Base-by-base conservation (phyloP, 2,888 invertebrate genomes). In the Therioaphis trifolii region DNA sequence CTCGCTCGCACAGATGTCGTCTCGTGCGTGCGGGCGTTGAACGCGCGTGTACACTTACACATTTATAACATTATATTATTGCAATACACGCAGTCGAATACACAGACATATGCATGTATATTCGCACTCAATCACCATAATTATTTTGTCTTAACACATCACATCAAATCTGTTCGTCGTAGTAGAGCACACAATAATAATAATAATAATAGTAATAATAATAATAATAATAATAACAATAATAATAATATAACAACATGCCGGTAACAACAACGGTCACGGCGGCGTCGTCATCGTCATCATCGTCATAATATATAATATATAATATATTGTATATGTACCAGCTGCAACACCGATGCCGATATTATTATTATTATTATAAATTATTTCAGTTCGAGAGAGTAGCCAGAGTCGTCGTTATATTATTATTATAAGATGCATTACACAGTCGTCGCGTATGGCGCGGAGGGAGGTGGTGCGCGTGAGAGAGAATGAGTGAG, bases 401-500 rank as follows among this genome's bases (percentile, higher is more conserved):
- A 55, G 21, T 9, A 0, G 7, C 12, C 14, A 14, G 5, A 46
- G 46, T 49, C 2, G 15, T 49, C 18, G 0, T 49, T 49, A 49
- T n/a, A 49, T 12, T 58, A 58, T 21, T 55, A 21, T 21, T 55
- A 55, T 55, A 46, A 46, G 11, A 12, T 55, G n/a, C n/a, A n/a
- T n/a, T n/a, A n/a, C n/a, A 52, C 18, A 52, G 52, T 52, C 52
- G 52, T 52, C 4, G n/a, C 72, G 52, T 72, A 29, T 52, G 35
- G 52, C 52, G 72, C 29, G 27, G 77, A 7, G 35, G 35, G 35
- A 35, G 35, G 35, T 35, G 35, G 35, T 35, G 35, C 7, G 35
- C 7, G 35, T 35, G 35, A 5, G 35, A 5, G 35, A 35, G 35
- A 35, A 35, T 7, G 35, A 7, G 7, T 3, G 35, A 35, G 35